phyloP scores from a whole-genome alignment of 2,113 vertebrate species.

The Hiodon tergisus region DNA sequence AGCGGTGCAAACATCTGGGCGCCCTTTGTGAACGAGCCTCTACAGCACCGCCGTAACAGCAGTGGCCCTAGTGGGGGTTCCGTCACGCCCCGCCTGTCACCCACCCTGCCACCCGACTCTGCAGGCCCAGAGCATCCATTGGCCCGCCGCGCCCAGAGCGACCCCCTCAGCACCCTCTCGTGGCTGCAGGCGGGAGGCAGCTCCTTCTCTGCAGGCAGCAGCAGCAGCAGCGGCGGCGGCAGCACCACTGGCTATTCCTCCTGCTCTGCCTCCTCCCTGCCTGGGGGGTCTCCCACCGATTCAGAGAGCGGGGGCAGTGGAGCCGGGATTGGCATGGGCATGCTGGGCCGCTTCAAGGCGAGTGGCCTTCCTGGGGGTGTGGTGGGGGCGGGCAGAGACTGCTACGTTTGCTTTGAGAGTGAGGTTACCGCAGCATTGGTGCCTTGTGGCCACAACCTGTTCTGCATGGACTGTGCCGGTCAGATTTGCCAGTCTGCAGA shows the following conservation, averaged over 20 bases:
- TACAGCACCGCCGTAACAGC: slow-evolving; percentile 64
- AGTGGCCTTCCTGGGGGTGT: slow-evolving; percentile 30
- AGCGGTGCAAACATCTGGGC: slow-evolving; percentile 80
- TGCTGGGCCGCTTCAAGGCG: slow-evolving; percentile 46
- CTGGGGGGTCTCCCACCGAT: slow-evolving; percentile 75
- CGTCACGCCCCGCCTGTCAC: slow-evolving; percentile 72
- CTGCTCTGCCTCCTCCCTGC: slow-evolving; percentile 74
- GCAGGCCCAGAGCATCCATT: slow-evolving; percentile 73
- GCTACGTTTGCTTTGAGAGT: slow-evolving; percentile 87
- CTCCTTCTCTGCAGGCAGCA: slow-evolving; percentile 74
- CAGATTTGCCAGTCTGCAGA: slow-evolving; percentile 85
- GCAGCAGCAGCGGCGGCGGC: slow-evolving; percentile 61
- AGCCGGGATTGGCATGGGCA: slow-evolving; percentile 48
- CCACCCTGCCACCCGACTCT: slow-evolving; percentile 58
- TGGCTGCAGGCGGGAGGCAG: slow-evolving; percentile 74
- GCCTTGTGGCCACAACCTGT: slow-evolving; percentile 95
- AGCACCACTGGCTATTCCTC: slow-evolving; percentile 78
- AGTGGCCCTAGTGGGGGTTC: slow-evolving; percentile 64
- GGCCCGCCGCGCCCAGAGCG: slow-evolving; percentile 77
- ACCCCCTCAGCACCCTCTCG: slow-evolving; percentile 75
- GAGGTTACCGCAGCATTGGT: slow-evolving; percentile 89
- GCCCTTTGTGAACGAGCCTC: slow-evolving; percentile 64
- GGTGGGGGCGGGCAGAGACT: slow-evolving; percentile 70
- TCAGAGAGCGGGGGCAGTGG: slow-evolving; percentile 64
- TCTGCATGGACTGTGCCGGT: slow-evolving; percentile 96